Evolutionary conservation across 2,113 vertebrate species (phyloP).

Genomic region (Physeter macrocephalus): DNA sequence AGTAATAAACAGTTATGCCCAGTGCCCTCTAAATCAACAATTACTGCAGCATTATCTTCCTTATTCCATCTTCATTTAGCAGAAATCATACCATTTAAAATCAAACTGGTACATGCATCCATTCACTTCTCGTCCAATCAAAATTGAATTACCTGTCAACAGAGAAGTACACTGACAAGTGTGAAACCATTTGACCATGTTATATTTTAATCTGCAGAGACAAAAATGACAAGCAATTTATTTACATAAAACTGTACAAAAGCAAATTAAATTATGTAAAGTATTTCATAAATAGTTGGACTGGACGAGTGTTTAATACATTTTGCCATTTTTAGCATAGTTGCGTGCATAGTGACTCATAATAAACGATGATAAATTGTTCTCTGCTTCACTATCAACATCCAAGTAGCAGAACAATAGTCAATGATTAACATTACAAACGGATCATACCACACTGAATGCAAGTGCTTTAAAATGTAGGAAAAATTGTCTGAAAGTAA

Average conservation of each 20-base stretch:
- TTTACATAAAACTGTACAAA: slow-evolving; percentile 99
- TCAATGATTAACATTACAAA: slow-evolving; percentile 98
- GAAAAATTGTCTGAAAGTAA: slow-evolving; percentile 85
- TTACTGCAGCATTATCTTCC: not conserved
- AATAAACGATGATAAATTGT: slow-evolving; percentile 98
- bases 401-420: slow-evolving; percentile 99
- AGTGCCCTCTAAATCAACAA: not conserved
- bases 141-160: slow-evolving; percentile 50
- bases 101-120: slow-evolving; percentile 33
- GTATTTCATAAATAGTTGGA: slow-evolving; percentile 99
- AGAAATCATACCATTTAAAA: slow-evolving; percentile 36
- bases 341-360: slow-evolving; percentile 99
- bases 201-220: slow-evolving; percentile 99
- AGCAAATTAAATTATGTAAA: slow-evolving; percentile 99
- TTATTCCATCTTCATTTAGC: not conserved
- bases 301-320: slow-evolving; percentile 99
- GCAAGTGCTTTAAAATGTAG: slow-evolving; percentile 91
- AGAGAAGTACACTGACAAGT: slow-evolving; percentile 77
- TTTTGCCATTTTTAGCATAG: slow-evolving; percentile 99
- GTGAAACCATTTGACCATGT: slow-evolving; percentile 89
- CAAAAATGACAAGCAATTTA: slow-evolving; percentile 99
- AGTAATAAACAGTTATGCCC: not conserved
- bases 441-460: slow-evolving; percentile 90
- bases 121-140: slow-evolving; percentile 44
- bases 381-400: slow-evolving; percentile 99